These are phyloP conservation scores for Ciconia boyciana DNA, from an alignment of 2,113 vertebrate genomes.

Conservation along the genomic window DNA sequence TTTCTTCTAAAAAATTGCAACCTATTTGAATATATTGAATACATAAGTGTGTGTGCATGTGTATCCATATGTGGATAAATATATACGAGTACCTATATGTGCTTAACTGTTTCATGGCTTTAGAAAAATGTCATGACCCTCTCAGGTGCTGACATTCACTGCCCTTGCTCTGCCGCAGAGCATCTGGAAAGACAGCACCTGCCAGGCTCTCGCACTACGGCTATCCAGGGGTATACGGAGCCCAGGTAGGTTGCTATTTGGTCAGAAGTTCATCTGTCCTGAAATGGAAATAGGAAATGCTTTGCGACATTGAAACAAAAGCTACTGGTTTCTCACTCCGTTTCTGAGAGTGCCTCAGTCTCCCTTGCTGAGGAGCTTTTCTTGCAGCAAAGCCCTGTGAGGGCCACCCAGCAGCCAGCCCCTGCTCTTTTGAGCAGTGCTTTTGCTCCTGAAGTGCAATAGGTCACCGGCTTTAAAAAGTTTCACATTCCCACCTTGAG, in stretches of 20 bases:
- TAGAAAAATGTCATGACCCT: neutral
- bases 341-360: neutral
- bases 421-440: neutral
- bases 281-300: neutral
- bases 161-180: neutral
- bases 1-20: neutral
- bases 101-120: neutral
- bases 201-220: neutral
- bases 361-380: neutral
- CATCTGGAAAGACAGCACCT: neutral
- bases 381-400: neutral
- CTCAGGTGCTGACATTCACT: neutral
- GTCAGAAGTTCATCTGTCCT: neutral
- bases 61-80: neutral
- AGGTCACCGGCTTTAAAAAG: neutral
- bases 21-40: neutral
- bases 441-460: neutral
- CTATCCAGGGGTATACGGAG: neutral
- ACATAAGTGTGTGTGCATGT: rapidly evolving
- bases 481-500: neutral
- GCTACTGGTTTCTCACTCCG: neutral
- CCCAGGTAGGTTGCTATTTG: neutral
- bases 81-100: neutral
- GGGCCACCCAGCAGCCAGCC: neutral
- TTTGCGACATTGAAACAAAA: neutral